Conservation (phyloP, 1,140 invertebrate species). For the Lucilia sericata region DNA sequence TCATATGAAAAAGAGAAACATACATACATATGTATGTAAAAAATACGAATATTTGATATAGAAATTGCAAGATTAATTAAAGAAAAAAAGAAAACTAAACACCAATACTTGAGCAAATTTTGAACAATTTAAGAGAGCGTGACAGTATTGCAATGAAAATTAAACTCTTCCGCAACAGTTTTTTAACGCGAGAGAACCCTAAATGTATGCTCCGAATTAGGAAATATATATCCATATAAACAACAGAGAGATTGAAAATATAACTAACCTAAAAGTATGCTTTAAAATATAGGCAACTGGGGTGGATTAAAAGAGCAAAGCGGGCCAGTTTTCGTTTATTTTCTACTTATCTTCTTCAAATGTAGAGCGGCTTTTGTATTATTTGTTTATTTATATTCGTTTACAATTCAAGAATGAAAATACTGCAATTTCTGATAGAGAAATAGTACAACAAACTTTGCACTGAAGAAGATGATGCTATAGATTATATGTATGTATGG, state of each 20-base stretch:
- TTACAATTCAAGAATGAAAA: slow-evolving; percentile 41
- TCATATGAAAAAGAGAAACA: not conserved
- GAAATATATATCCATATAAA: not conserved
- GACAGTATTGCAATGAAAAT: not conserved
- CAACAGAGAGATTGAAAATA: not conserved
- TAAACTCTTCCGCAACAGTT: not conserved
- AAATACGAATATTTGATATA: not conserved
- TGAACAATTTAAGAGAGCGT: not conserved
- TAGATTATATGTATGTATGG: not conserved
- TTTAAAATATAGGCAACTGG: not conserved
- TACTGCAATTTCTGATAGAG: slow-evolving; percentile 11
- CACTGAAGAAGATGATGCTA: not conserved
- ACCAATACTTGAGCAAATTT: not conserved
- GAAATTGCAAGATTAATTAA: not conserved
- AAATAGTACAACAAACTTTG: slow-evolving; percentile 43
- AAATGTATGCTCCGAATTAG: not conserved
- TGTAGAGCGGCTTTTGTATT: slow-evolving; percentile 30
- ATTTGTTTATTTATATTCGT: slow-evolving; percentile 40
- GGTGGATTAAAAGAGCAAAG: not conserved
- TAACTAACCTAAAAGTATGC: not conserved
- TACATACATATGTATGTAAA: too few relatives aligned
- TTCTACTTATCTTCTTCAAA: slow-evolving; percentile 20
- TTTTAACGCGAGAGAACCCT: not conserved
- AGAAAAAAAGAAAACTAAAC: not conserved
- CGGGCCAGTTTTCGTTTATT: not conserved